A percentile compares a stretch with the other conserved stretches of the same genome.
phyloP scores from a whole-genome alignment of 2,888 invertebrate species.

The Leptopilina drosophilae region DNA sequence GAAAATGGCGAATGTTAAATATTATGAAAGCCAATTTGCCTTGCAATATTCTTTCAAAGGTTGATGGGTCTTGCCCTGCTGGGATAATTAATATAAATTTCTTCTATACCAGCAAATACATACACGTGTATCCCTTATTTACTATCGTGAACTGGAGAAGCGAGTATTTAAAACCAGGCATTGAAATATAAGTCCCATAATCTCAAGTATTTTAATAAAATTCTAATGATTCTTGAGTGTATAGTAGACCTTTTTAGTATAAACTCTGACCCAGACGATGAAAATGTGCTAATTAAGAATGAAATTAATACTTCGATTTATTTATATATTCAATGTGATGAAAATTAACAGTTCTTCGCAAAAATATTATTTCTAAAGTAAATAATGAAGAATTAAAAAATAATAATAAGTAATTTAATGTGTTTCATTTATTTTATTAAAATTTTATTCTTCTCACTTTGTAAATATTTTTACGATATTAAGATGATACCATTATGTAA shows the following conservation, averaged over 20 bases:
- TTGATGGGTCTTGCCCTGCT: conserved; percentile 57
- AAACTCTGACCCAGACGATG: conserved; percentile 14
- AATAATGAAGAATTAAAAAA: too few relatives aligned
- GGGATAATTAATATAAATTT: conserved; percentile 59
- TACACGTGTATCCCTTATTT: conserved; percentile 56
- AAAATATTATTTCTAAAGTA: neutral
- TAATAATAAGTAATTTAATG: too few relatives aligned
- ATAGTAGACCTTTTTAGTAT: conserved; percentile 1
- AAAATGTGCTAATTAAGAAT: conserved; percentile 13
- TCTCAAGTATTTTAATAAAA: conserved; percentile 57
- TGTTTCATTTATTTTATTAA: too few relatives aligned
- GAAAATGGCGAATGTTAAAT: neutral
- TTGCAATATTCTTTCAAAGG: conserved; percentile 36
- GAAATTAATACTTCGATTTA: conserved; percentile 7
- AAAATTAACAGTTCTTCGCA: neutral
- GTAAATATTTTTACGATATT: neutral
- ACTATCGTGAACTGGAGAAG: conserved; percentile 54
- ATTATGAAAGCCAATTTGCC: conserved; percentile 2
- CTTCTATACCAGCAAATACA: conserved; percentile 41
- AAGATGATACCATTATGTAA: neutral
- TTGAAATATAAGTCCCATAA: conserved; percentile 63
- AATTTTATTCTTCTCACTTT: neutral
- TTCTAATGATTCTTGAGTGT: conserved; percentile 45
- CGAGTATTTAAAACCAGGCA: conserved; percentile 55
- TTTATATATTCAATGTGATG: neutral